Base-by-base conservation (phyloP, 1,140 invertebrate species). In the Colletes latitarsis region DNA sequence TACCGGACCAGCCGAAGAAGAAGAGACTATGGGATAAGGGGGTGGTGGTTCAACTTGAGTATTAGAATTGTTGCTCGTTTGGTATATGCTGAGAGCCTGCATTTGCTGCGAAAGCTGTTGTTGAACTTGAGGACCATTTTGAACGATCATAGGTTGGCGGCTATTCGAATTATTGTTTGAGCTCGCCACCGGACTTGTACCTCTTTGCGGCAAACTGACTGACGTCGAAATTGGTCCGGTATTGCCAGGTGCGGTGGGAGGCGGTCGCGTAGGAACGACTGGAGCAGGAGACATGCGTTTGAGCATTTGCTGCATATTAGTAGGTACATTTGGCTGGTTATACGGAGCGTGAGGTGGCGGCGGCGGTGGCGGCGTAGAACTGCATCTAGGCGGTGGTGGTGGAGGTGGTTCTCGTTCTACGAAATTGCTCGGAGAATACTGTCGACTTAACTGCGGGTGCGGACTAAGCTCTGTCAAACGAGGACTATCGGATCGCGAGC, bases 401-500 rank as follows among this genome's bases (percentile, higher is more conserved):
- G 96, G 96, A 1, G 96, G 96, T 8, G 96, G 95, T 93, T 95
- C 93, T 93, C 93, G 92, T 93, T 94, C 92, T 90, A 94, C 82
- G 84, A 93, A 93, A 93, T 93, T 90, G 90, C 91, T 94, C 82
- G 93, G 92, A 80, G 94, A 92, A 87, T 94, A 93, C 90, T 95
- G 89, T 68, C 94, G 82, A 89, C 92, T 93, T 70, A 95, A 88
- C 49, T 95, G 94, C 21, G 91, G 92, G 88, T 95, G 94, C 77
- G 96, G 95, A 81, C 91, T 90, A 6, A 93, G 83, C 62, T 93
- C 92, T 0, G 91, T 88, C 30, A 93, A 75, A n/a, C 96, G 94
- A 1, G 97, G 97, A 93, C 97, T 98, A 89, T 98, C 97, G 0
- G 97, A 98, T 41, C 98, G 94, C 12, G 97, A 97, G 90, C 97